Conservation (phyloP, 2,888 invertebrate species). For the Crioceris asparagi region DNA sequence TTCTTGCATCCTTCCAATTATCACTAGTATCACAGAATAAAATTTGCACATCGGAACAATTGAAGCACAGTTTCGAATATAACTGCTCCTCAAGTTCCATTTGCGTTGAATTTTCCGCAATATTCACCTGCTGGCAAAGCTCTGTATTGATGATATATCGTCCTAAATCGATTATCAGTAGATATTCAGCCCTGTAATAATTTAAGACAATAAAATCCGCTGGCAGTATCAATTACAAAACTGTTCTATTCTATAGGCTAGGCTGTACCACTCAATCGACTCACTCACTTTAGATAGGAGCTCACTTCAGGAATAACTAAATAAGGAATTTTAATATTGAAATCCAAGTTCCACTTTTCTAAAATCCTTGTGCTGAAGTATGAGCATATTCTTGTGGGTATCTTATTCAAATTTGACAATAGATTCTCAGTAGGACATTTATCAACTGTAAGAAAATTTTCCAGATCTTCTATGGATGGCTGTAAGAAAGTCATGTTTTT, state of each 20-base stretch:
- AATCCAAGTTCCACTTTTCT: slow-evolving; percentile 44
- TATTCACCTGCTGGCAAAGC: slow-evolving; percentile 54
- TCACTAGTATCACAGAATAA: slow-evolving; percentile 52
- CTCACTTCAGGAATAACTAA: slow-evolving; percentile 67
- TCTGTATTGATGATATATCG: slow-evolving; percentile 60
- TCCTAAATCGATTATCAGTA: slow-evolving; percentile 63
- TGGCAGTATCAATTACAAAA: neutral
- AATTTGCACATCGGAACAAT: slow-evolving; percentile 56
- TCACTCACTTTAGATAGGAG: slow-evolving; percentile 54
- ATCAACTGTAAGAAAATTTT: slow-evolving; percentile 19
- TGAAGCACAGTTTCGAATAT: slow-evolving; percentile 65
- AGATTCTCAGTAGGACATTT: slow-evolving; percentile 15
- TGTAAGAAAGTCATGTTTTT: slow-evolving; percentile 13
- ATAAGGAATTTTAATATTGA: slow-evolving; percentile 67
- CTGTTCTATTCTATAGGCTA: neutral
- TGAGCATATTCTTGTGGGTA: slow-evolving; percentile 18
- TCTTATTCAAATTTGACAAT: slow-evolving; percentile 14
- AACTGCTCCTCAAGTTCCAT: slow-evolving; percentile 73
- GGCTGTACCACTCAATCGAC: slow-evolving; percentile 13
- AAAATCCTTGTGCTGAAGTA: slow-evolving; percentile 25
- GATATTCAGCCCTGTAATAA: slow-evolving; percentile 50
- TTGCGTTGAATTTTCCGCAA: slow-evolving; percentile 64
- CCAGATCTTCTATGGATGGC: slow-evolving; percentile 26
- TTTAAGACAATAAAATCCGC: neutral
- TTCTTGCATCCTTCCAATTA: slow-evolving; percentile 63